Conservation (phyloP, 2,888 invertebrate genomes). For the Resseliella maxima region DNA sequence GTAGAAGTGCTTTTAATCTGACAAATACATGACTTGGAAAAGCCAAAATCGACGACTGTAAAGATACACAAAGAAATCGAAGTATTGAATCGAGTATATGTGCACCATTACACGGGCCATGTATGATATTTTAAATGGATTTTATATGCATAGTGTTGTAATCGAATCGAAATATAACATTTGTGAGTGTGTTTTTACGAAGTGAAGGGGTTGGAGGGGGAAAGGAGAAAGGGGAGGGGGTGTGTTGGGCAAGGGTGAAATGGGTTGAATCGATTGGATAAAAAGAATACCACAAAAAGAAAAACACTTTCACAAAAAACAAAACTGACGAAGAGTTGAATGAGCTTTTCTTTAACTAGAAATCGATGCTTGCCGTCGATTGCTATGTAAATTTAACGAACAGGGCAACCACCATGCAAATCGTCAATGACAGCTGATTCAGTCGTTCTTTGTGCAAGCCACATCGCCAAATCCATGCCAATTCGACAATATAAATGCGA, state of each 20-base stretch:
- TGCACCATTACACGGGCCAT: background rate
- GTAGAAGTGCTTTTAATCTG: constrained; percentile 26
- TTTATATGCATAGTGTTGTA: constrained; percentile 23
- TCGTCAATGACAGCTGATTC: constrained; percentile 16
- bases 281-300: too few species aligned
- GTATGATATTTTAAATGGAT: constrained; percentile 6
- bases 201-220: background rate
- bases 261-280: too few species aligned
- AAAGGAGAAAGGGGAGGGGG: background rate
- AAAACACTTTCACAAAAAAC: background rate
- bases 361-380: constrained; percentile 14
- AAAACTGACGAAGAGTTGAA: too few species aligned
- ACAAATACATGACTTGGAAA: constrained; percentile 42
- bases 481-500: background rate
- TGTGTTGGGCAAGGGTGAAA: background rate
- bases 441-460: background rate
- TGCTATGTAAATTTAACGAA: background rate
- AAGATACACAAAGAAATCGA: background rate
- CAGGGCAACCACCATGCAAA: background rate
- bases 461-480: background rate
- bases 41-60: background rate
- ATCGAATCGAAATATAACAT: constrained; percentile 18
- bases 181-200: background rate
- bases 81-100: background rate
- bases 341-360: background rate